Percentiles rank a stretch among this genome's conserved stretches.
phyloP scores from a whole-genome alignment of 2,888 invertebrate genomes.

The Leucophora obtusa region DNA sequence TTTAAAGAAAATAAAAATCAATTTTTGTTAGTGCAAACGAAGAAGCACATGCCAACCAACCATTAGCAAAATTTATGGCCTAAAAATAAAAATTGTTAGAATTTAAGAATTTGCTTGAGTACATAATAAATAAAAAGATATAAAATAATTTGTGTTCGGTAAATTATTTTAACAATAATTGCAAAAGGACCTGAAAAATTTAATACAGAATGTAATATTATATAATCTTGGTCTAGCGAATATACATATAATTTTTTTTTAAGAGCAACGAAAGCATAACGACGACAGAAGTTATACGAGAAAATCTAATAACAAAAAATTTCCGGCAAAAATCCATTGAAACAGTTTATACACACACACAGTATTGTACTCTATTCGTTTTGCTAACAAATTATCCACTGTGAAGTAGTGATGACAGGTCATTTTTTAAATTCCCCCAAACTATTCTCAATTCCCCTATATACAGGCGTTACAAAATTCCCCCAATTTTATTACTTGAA shows the following conservation, averaged over 20 bases:
- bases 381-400: background rate
- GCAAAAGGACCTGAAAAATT: conserved; percentile 25
- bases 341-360: conserved; percentile 21
- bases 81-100: conserved; percentile 48
- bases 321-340: conserved; percentile 53
- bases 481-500: no score
- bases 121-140: background rate
- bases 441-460: no score
- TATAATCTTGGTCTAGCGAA: conserved; percentile 39
- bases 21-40: conserved; percentile 12
- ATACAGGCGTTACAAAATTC: no score
- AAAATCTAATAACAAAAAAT: conserved; percentile 28
- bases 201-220: conserved; percentile 33
- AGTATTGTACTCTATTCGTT: conserved; percentile 3
- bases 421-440: no score
- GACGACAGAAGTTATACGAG: conserved; percentile 43
- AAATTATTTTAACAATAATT: background rate
- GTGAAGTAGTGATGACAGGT: no score
- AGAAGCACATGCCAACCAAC: background rate
- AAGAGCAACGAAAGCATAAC: conserved; percentile 38
- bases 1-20: conserved; percentile 19
- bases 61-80: conserved; percentile 12
- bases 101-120: background rate
- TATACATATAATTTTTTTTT: no score
- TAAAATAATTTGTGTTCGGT: background rate